Base-by-base conservation (phyloP, 2,888 invertebrate genomes). In the Dicyrtomina minuta region DNA sequence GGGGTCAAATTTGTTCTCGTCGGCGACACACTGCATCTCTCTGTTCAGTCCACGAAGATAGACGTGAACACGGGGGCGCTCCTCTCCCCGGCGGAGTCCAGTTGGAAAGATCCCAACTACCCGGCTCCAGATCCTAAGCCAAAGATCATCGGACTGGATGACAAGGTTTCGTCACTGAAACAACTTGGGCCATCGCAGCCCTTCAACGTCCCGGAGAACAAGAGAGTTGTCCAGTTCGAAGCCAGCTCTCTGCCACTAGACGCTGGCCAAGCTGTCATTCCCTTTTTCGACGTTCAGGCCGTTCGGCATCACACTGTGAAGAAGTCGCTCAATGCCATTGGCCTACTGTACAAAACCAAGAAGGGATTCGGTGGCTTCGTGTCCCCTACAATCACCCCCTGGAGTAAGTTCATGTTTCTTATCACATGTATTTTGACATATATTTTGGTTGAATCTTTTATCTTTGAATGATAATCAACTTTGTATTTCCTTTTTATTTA, bases 171-270 rank as follows among this genome's bases (percentile, higher is more conserved):
- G 15, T 56, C 68, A 8, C 5, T 53, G 15, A 64, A 64, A 24
- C 71, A 71, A 43, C 17, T 41, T 5, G 71, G 71, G 53, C 71
- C 71, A 20, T 56, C 64, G 39, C 71, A 71, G 20, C 71, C 71
- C 4, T 56, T n/a, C n/a, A 44, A 64, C 24, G n/a, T 65, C 1
- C 56, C 68, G 1, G 61, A 65, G 1, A 71, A 71, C 33, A 27
- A 49, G 6, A 65, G 41, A 20, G 44, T n/a, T 6, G 26, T 71
- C 26, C 56, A 65, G 53, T 71, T 71, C 33, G 71, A 71, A 20
- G 71, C 71, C 12, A 68, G 60, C 33, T 71, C 71, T 15, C 33
- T 71, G 17, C 13, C 46, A 27, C 27, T 43, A 24, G 68, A 68
- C 60, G 71, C 61, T 4, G 71, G 71, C 2, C 67, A 71, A n/a